phyloP scores from a whole-genome alignment of 2,113 vertebrate species.

The Eclectus roratus region DNA sequence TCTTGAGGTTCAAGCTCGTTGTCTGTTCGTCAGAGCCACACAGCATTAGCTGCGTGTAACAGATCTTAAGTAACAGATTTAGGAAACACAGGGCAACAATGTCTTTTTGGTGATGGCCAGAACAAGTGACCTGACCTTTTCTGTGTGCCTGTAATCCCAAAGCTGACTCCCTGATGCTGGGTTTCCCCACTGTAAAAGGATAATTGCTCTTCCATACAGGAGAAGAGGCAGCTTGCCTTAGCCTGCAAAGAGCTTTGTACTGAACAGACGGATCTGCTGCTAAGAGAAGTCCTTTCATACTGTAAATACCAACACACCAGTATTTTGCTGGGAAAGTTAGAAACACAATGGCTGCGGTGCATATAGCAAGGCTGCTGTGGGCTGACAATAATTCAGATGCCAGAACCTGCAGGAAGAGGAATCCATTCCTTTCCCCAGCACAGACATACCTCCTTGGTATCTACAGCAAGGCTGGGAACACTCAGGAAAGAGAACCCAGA shows the following conservation, averaged over 20 bases:
- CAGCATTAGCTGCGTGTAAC: neutral
- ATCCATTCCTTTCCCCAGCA: neutral
- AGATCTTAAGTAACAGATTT: neutral
- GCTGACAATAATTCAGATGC: fast-evolving
- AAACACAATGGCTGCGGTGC: neutral
- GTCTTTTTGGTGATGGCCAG: neutral
- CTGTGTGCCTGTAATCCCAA: neutral
- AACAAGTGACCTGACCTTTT: neutral
- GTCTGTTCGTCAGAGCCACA: neutral
- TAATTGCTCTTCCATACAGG: neutral
- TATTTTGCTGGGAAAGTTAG: neutral
- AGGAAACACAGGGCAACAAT: neutral
- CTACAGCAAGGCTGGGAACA: too few species aligned
- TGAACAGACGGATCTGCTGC: neutral
- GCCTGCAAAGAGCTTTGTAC: neutral
- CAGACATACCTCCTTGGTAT: fast-evolving
- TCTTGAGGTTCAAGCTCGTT: fast-evolving
- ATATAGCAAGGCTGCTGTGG: fast-evolving
- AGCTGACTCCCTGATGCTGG: neutral
- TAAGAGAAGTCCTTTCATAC: neutral
- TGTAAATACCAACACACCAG: fast-evolving
- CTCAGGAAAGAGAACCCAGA: too few species aligned
- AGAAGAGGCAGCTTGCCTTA: neutral
- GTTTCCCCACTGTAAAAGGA: neutral
- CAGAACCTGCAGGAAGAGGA: neutral